Percentiles rank a stretch among this genome's conserved stretches.
Conservation (phyloP, 2,797 vertebrate genomes). For the Falco rusticolus region DNA sequence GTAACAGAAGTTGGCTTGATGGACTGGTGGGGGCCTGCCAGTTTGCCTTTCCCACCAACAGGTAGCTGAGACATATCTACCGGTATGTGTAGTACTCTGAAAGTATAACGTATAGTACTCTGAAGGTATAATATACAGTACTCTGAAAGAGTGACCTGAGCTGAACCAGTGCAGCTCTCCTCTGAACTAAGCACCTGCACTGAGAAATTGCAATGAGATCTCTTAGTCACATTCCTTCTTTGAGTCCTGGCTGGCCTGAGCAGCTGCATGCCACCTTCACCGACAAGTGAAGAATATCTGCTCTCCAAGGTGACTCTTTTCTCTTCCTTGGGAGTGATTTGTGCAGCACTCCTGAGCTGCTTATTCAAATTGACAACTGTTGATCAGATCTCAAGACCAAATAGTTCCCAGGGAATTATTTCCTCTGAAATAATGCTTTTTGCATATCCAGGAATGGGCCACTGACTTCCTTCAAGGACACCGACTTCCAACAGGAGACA, state of each 20-base stretch:
- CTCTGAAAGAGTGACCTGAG: not conserved
- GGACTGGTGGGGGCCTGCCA: not conserved
- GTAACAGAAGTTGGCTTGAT: not conserved
- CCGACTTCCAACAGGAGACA: not conserved
- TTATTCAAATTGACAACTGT: not conserved
- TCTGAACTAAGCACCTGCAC: not conserved
- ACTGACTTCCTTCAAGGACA: not conserved
- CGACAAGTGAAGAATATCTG: not conserved
- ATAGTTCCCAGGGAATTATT: not conserved
- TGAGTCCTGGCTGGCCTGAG: not conserved
- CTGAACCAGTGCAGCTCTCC: not conserved
- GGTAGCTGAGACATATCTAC: not conserved
- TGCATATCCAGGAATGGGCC: not conserved
- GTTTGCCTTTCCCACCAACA: not conserved
- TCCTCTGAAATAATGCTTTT: not conserved
- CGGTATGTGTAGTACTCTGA: not conserved
- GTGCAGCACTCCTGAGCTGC: not conserved
- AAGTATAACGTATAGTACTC: not conserved
- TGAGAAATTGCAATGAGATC: not conserved
- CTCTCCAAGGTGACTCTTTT: not conserved
- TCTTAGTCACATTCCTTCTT: not conserved
- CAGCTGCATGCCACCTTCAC: not conserved
- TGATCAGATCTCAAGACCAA: not conserved
- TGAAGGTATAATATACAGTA: not conserved
- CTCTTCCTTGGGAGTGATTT: not conserved